A percentile compares a stretch with the other conserved stretches of the same genome.
phyloP scores from a whole-genome alignment of 2,888 invertebrate genomes.

The Hydraecia micacea region DNA sequence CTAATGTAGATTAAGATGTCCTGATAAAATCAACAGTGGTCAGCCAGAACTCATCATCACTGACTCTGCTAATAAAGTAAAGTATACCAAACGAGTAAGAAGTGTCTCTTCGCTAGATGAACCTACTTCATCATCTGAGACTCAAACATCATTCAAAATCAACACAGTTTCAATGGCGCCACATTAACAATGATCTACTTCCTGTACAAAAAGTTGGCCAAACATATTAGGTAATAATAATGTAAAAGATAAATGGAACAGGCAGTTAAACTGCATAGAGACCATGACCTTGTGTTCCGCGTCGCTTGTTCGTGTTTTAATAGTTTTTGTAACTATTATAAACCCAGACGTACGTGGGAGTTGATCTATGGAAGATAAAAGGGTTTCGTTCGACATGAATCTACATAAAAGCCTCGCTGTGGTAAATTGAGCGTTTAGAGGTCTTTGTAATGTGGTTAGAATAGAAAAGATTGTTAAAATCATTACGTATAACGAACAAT shows the following conservation, averaged over 20 bases:
- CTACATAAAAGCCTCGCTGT: conserved; percentile 40
- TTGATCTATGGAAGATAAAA: conserved; percentile 62
- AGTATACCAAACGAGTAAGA: no score
- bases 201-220: conserved; percentile 10
- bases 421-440: conserved; percentile 30
- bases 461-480: background rate
- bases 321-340: conserved; percentile 61
- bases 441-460: background rate
- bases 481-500: background rate
- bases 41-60: background rate
- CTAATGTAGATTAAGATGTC: background rate
- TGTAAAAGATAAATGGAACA: conserved; percentile 35
- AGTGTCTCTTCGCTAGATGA: background rate
- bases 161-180: conserved; percentile 21
- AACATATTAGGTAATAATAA: conserved; percentile 17
- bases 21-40: background rate
- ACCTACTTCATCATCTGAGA: background rate
- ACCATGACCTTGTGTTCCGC: conserved; percentile 61
- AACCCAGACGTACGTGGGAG: conserved; percentile 61
- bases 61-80: background rate
- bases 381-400: conserved; percentile 48
- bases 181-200: conserved; percentile 11
- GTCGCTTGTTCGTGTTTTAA: conserved; percentile 56
- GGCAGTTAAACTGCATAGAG: conserved; percentile 50
- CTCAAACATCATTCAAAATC: background rate